Conservation (phyloP, 2,113 vertebrate species). For the Psittacara wagleri region DNA sequence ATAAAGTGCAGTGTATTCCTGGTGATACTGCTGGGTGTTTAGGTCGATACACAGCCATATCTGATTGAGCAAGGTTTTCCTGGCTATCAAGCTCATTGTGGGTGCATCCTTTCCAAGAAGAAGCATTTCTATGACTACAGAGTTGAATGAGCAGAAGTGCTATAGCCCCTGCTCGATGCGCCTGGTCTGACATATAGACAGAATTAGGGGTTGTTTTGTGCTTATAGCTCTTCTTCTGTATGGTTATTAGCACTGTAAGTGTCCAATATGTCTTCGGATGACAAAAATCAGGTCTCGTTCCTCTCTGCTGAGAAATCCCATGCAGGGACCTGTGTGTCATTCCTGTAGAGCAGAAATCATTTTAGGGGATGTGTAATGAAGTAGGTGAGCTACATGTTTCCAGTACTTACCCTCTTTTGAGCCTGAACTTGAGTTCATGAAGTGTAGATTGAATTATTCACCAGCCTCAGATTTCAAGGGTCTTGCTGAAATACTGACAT, state of each 20-base stretch:
- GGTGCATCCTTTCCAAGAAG: not conserved
- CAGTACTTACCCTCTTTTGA: not conserved
- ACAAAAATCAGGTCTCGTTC: not conserved
- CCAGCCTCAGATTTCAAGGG: not conserved
- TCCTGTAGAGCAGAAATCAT: not conserved
- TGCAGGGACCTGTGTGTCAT: rapidly evolving
- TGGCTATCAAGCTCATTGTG: rapidly evolving
- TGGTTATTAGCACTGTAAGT: not conserved
- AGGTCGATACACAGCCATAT: not conserved
- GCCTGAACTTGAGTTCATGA: not conserved
- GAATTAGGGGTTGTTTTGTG: not conserved
- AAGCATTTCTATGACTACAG: not conserved
- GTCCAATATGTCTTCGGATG: not conserved
- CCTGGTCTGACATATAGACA: not conserved
- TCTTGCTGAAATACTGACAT: not conserved
- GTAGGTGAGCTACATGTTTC: not conserved
- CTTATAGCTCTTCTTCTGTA: not conserved
- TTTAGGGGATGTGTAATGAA: not conserved
- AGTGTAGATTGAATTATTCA: not conserved
- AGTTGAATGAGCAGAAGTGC: not conserved
- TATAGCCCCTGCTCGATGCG: rapidly evolving
- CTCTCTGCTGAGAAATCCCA: not conserved
- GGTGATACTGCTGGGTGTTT: not conserved
- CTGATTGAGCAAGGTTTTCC: not conserved
- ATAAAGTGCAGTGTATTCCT: not conserved